Evolutionary conservation across 2,888 invertebrate genomes (phyloP), one percentile per base, ranked within the genome.

Genomic region (Crioceris asparagi): DNA sequence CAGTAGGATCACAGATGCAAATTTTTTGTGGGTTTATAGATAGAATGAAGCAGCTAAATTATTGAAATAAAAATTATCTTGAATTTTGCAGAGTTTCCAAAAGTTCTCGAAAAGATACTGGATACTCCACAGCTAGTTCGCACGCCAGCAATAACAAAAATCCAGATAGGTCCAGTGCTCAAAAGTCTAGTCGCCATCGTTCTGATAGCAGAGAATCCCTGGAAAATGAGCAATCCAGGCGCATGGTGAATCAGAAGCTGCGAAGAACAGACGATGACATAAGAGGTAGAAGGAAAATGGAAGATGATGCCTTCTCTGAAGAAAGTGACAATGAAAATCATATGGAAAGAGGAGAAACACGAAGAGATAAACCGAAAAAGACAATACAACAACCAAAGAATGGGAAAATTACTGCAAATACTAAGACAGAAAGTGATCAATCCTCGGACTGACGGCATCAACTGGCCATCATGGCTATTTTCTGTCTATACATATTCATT

Each of bases 111-210:
- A 79, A 78, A 57, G 79, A 79, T 51, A 78, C 78, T 0, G 79
- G 78, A 8, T 79, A 79, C 50, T 79, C 77, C 2, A 79, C 79
- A 2, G 78, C 74, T 35, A 78, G 76, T 56, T 77, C 77, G 1
- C 71, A 74, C 48, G 70, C 70, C 42, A 66, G 74, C 36, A 45
- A 30, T 29, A 47, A 45, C 29, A 31, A 42, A 16, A 8, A 45
- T 2, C 35, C 40, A n/a, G 47, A 46, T 29, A 43, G 40, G 31
- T 33, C 46, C 19, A 43, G 36, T n/a, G 12, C 26, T n/a, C 14
- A 17, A 30, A 14, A 17, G 14, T 36, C 40, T 6, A n/a, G n/a
- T n/a, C 18, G 11, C 15, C 27, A 19, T 27, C 26, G 26, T 2
- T 33, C 36, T 7, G 39, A 29, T 15, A 30, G 38, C 30, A 17